Base-by-base conservation (phyloP, 2,888 invertebrate genomes). In the Diloba caeruleocephala region DNA sequence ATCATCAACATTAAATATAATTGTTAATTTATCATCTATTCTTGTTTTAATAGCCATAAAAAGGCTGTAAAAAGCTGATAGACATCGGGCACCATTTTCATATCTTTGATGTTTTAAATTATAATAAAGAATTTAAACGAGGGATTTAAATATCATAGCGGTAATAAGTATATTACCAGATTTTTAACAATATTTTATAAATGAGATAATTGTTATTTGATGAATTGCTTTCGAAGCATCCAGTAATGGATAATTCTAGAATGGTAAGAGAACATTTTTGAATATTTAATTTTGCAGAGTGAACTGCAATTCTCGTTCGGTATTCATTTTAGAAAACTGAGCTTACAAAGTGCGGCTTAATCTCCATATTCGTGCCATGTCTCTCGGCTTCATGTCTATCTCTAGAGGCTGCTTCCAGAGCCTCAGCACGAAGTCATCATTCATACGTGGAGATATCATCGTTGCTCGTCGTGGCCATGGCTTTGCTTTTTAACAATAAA, bases 401-500 rank as follows among this genome's bases (percentile, higher is more conserved):
- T 81, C 71, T 67, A 75, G 73, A 75, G 79, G 77, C 84, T 87
- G 85, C 86, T 89, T 88, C 88, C 85, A 89, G 85, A 87, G 89
- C 87, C 88, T 80, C 78, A 84, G 92, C 93, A 92, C 93, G 92
- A 93, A 92, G 90, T 90, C 92, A 93, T 93, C 93, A 92, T 93
- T 93, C 93, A 92, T 93, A 92, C 87, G 85, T 85, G 82, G 72
- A 88, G 93, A 93, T 93, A 93, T 90, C 92, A 93, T 93, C 92
- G 89, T 88, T 81, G 87, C 88, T 86, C 85, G 82, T 84, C 87
- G 87, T 88, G 87, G 87, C 87, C 85, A 85, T 83, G 88, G 87
- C 84, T 85, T 76, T 79, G 86, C 92, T 91, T 92, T 92, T 92
- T 93, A 92, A 92, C 93, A 92, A 93, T 93, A 93, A 92, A 93